Percentiles rank a stretch among this genome's conserved stretches.
These are phyloP conservation scores for Heteronetta atricapilla DNA, from an alignment of 2,113 vertebrate species.

Conservation along the genomic window DNA sequence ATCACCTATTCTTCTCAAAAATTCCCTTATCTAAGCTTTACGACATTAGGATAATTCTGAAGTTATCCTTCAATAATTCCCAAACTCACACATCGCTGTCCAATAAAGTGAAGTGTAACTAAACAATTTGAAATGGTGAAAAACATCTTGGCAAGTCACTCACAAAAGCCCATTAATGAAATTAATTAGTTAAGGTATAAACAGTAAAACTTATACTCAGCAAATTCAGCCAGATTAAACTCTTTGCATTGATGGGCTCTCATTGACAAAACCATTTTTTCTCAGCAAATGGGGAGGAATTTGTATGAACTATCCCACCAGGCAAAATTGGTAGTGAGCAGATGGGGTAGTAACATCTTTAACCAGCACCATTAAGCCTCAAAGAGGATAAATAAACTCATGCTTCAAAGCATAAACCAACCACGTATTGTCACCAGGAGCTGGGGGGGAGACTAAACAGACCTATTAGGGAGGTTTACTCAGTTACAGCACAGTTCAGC, in stretches of 20 bases:
- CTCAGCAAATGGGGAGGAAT: conserved; percentile 5
- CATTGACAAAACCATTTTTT: neutral
- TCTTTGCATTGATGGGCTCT: neutral
- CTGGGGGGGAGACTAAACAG: accelerated
- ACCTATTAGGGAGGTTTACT: neutral
- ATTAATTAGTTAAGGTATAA: conserved; percentile 36
- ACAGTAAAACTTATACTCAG: neutral
- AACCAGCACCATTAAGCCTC: neutral
- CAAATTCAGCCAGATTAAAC: conserved; percentile 12
- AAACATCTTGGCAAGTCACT: neutral
- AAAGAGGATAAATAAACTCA: conserved; percentile 14
- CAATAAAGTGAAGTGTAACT: neutral
- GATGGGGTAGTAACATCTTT: neutral
- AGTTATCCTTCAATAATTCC: neutral
- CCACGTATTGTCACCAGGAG: neutral
- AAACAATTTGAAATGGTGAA: neutral
- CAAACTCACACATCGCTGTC: neutral
- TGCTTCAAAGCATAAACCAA: conserved; percentile 30
- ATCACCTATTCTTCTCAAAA: neutral
- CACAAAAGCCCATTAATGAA: neutral
- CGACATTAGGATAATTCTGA: neutral
- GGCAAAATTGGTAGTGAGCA: neutral
- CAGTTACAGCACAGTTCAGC: neutral
- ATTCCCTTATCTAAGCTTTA: neutral
- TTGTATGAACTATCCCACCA: neutral